Conservation (phyloP, 2,113 vertebrate species). For the Rhinopomastus cyanomelas region DNA sequence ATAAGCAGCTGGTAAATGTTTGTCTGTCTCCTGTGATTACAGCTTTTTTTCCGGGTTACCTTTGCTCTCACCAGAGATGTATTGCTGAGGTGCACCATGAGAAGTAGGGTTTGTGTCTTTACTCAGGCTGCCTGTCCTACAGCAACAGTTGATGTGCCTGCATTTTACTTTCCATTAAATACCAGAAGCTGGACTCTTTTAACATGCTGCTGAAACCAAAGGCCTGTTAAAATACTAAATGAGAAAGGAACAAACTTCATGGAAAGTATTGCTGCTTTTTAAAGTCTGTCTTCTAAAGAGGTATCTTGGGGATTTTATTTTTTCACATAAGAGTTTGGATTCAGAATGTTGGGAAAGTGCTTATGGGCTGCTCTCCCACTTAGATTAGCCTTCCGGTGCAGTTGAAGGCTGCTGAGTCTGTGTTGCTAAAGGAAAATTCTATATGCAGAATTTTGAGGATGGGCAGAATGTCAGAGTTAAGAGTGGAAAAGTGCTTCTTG, state of each 20-base stretch:
- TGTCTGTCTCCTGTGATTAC: neutral
- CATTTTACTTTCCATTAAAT: neutral
- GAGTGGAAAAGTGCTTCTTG: neutral
- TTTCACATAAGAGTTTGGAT: neutral
- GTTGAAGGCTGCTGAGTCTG: neutral
- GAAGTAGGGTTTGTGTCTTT: neutral
- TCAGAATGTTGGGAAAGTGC: neutral
- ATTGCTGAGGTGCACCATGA: neutral
- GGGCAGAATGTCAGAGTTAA: neutral
- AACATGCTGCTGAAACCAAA: neutral
- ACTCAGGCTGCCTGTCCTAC: accelerated
- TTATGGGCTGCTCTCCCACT: neutral
- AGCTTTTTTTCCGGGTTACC: neutral
- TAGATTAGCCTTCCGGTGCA: neutral
- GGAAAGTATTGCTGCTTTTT: neutral
- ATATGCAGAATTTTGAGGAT: neutral
- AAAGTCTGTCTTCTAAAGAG: neutral
- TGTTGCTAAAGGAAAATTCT: neutral
- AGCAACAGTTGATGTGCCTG: neutral
- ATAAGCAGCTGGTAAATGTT: neutral
- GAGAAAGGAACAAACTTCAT: neutral
- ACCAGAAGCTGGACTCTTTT: neutral
- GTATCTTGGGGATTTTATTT: neutral
- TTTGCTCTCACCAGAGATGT: neutral
- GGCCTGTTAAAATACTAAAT: neutral